These are phyloP conservation scores for Heliconius melpomene DNA, from an alignment of 1,140 invertebrate genomes.

Conservation along the genomic window DNA sequence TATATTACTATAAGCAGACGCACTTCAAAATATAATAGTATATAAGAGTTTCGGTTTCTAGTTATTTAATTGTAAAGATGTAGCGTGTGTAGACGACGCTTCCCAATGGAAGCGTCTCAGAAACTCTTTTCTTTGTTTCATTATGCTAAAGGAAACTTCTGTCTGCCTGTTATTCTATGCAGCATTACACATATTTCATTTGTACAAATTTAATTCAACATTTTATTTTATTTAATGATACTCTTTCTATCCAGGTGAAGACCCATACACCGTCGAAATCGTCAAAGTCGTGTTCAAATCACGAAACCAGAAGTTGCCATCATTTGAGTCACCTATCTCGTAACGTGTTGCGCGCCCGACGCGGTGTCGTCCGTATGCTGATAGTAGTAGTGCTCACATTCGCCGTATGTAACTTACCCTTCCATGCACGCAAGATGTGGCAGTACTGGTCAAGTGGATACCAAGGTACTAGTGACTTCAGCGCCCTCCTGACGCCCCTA, in stretches of 20 bases:
- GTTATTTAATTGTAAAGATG: too few relatives aligned
- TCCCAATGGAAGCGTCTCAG: too few relatives aligned
- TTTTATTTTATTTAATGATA: background rate
- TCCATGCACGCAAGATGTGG: conserved; percentile 92
- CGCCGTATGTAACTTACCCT: conserved; percentile 91
- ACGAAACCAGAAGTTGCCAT: conserved; percentile 65
- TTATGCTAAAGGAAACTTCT: too few relatives aligned
- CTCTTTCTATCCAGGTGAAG: conserved; percentile 50
- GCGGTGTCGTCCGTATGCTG: conserved; percentile 89
- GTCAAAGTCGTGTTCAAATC: conserved; percentile 46
- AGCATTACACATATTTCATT: too few relatives aligned
- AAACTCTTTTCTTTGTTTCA: too few relatives aligned
- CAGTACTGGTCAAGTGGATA: conserved; percentile 86
- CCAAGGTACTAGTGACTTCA: conserved; percentile 84
- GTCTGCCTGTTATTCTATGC: too few relatives aligned
- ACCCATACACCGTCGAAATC: conserved; percentile 39
- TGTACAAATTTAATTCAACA: background rate
- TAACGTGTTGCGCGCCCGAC: conserved; percentile 85
- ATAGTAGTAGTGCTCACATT: conserved; percentile 92
- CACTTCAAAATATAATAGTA: too few relatives aligned
- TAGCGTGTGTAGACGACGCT: too few relatives aligned
- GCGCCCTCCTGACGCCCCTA: conserved; percentile 89
- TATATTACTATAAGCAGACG: too few relatives aligned
- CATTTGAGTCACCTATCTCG: conserved; percentile 85
- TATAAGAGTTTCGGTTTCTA: too few relatives aligned